Conservation (phyloP, 2,888 invertebrate species). For the Platypus cylindrus region DNA sequence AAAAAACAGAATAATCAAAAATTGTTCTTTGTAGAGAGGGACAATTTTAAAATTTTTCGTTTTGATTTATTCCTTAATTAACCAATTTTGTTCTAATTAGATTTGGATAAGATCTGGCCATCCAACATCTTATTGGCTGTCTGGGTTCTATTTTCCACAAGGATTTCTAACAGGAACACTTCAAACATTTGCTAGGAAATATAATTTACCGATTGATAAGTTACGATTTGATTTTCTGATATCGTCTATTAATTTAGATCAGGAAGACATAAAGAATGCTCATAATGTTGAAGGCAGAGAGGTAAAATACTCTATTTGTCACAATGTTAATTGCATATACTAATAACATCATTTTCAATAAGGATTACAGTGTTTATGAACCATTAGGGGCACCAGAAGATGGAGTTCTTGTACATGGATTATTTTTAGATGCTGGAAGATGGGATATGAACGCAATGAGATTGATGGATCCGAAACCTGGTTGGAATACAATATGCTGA, state of each 20-base stretch:
- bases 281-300: slow-evolving; percentile 31
- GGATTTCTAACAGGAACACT: slow-evolving; percentile 82
- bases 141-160: slow-evolving; percentile 89
- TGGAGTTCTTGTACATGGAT: slow-evolving; percentile 63
- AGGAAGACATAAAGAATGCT: slow-evolving; percentile 49
- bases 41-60: no score
- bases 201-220: slow-evolving; percentile 76
- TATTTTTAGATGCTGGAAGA: slow-evolving; percentile 79
- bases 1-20: not conserved
- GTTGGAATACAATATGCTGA: no score
- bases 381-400: slow-evolving; percentile 45
- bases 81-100: slow-evolving; percentile 31
- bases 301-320: slow-evolving; percentile 18
- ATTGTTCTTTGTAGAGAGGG: not conserved
- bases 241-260: slow-evolving; percentile 41
- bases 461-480: slow-evolving; percentile 67
- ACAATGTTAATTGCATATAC: no score
- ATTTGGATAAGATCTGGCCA: slow-evolving; percentile 58
- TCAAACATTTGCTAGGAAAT: slow-evolving; percentile 79
- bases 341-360: no score
- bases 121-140: slow-evolving; percentile 80
- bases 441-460: slow-evolving; percentile 58
- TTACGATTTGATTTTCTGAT: slow-evolving; percentile 72
- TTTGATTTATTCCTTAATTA: not conserved
- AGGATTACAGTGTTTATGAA: slow-evolving; percentile 41